Evolutionary conservation across 2,797 vertebrate species (phyloP).

Genomic region (Vultur gryphus): DNA sequence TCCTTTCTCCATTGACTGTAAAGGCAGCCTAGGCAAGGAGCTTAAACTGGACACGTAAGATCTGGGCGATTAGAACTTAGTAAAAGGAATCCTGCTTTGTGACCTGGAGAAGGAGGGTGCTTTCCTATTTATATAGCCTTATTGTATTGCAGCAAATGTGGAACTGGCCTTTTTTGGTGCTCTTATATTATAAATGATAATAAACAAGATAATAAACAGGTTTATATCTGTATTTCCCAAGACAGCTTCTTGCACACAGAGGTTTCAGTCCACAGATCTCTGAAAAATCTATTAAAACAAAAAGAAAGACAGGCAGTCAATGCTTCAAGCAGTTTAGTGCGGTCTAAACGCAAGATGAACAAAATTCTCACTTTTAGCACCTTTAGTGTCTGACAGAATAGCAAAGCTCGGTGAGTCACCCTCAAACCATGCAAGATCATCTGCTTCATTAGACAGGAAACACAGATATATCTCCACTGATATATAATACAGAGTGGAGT

Average conservation of each 20-base stretch:
- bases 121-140: neutral
- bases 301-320: neutral
- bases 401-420: slow-evolving; percentile 27
- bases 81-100: neutral
- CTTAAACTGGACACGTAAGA: neutral
- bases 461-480: slow-evolving; percentile 57
- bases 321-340: neutral
- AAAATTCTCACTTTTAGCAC: slow-evolving; percentile 22
- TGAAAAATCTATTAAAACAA: neutral
- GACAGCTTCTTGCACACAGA: neutral
- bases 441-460: slow-evolving; percentile 59
- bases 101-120: neutral
- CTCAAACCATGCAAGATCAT: slow-evolving; percentile 47
- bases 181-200: neutral
- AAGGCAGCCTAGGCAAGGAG: neutral
- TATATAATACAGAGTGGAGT: slow-evolving; percentile 50
- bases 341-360: neutral
- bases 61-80: neutral
- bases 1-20: neutral
- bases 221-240: neutral
- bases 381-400: neutral
- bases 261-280: neutral
- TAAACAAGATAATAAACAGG: neutral
- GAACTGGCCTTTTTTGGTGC: neutral
- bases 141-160: neutral